Base-by-base conservation (phyloP, 2,888 invertebrate species). In the Melanotus villosus region DNA sequence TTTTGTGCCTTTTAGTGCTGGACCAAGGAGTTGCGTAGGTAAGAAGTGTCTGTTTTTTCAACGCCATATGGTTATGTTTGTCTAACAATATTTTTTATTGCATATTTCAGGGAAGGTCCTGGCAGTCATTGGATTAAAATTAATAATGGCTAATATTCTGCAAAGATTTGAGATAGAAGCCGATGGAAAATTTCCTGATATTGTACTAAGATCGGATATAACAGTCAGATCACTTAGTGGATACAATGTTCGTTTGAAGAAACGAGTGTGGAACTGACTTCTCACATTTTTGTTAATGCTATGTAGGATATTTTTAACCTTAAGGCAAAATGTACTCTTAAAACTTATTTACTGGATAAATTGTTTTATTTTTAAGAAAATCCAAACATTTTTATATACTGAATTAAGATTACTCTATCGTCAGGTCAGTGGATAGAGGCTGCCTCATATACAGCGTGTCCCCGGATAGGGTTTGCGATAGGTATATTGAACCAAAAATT, bases 1-100 rank as follows among this genome's bases (percentile, higher is more conserved):
- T 3, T 83, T 74, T 73, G 12, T 82, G 23, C 82, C 83, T 0
- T 83, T 82, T 54, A 83, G 82, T 77, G 79, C 79, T 3, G 82
- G 82, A 12, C 76, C 78, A 7, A 73, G 82, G 63, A 76, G 77
- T 18, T 82, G 82, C 58, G 76, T 80, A 16, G 81, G 66, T 71
- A 65, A 18, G 52, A 2, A 12, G 5, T 59, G 0, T 2, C 23
- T n/a, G n/a, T n/a, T n/a, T n/a, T n/a, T n/a, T n/a, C n/a, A n/a
- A n/a, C n/a, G n/a, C n/a, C n/a, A n/a, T n/a, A n/a, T n/a, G n/a
- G n/a, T n/a, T n/a, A n/a, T n/a, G n/a, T n/a, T n/a, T n/a, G n/a
- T n/a, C n/a, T n/a, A n/a, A n/a, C n/a, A n/a, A n/a, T n/a, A n/a
- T n/a, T n/a, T n/a, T n/a, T n/a, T n/a, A n/a, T n/a, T 45, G 16